These are phyloP conservation scores for Oryzias javanicus DNA, from an alignment of 2,113 vertebrate species.

Conservation along the genomic window DNA sequence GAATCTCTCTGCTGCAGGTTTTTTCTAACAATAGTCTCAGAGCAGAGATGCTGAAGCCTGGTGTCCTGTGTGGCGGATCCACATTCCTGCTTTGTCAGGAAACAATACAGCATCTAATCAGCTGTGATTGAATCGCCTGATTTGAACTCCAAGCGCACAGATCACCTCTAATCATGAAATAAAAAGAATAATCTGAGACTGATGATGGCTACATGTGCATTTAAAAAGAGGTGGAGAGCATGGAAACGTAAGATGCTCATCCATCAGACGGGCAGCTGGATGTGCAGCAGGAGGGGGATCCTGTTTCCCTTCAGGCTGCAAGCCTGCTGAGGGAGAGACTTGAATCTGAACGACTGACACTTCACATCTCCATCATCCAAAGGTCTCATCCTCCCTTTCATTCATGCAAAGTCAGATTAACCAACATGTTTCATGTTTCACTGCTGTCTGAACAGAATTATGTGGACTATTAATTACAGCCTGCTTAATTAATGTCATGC, in stretches of 20 bases:
- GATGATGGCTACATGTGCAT: not conserved
- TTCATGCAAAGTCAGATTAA: conserved; percentile 39
- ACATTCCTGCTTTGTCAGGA: conserved; percentile 21
- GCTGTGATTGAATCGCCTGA: not conserved
- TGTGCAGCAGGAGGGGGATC: conserved; percentile 33
- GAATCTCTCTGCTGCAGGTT: conserved; percentile 31
- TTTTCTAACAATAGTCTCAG: conserved; percentile 24
- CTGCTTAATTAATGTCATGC: conserved; percentile 40
- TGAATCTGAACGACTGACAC: conserved; percentile 56
- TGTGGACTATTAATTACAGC: conserved; percentile 40
- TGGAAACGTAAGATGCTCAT: conserved; percentile 16
- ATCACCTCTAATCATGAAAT: conserved; percentile 1
- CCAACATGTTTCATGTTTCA: conserved; percentile 54
- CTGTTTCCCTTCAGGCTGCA: conserved; percentile 24
- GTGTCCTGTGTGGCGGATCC: conserved; percentile 42
- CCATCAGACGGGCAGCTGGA: conserved; percentile 47
- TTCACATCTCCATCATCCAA: conserved; percentile 25
- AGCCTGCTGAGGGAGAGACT: conserved; percentile 35
- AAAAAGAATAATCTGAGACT: conserved; percentile 27
- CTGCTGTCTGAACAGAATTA: conserved; percentile 41
- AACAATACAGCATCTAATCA: conserved; percentile 15
- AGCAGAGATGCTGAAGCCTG: conserved; percentile 33
- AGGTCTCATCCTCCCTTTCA: conserved; percentile 15
- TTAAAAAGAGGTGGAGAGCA: not conserved
- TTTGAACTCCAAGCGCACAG: no score